Conservation (phyloP, 2,113 vertebrate genomes). For the Solea solea region DNA sequence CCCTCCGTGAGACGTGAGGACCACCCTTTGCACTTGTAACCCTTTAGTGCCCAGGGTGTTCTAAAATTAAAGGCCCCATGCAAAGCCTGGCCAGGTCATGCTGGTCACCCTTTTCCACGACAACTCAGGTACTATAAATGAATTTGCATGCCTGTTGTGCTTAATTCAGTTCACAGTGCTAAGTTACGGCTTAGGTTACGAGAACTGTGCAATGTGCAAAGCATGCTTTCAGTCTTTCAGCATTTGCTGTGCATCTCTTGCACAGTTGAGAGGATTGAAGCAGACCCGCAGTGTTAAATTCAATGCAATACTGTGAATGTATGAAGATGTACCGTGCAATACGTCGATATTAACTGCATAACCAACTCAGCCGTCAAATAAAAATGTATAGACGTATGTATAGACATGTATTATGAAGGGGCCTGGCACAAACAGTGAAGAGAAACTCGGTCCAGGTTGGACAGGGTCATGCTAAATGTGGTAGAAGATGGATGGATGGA, state of each 20-base stretch:
- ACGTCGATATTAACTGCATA: too few species aligned
- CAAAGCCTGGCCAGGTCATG: conserved; percentile 50
- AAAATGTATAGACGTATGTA: too few species aligned
- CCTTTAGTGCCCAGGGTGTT: conserved; percentile 82
- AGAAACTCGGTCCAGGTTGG: too few species aligned
- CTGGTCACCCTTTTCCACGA: conserved; percentile 33
- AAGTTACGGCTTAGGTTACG: conserved; percentile 13
- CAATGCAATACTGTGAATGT: not conserved
- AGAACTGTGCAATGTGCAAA: conserved; percentile 15
- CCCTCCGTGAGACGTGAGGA: conserved; percentile 76
- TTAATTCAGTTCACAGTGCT: not conserved
- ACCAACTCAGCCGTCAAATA: too few species aligned
- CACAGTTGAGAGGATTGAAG: conserved; percentile 10
- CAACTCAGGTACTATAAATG: conserved; percentile 75
- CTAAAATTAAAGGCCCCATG: conserved; percentile 66
- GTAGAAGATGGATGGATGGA: too few species aligned
- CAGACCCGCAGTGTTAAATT: not conserved
- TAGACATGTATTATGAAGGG: too few species aligned
- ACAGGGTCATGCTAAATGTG: too few species aligned
- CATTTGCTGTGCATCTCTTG: conserved; percentile 31
- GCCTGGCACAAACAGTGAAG: too few species aligned
- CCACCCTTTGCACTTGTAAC: conserved; percentile 83
- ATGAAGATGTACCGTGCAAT: not conserved
- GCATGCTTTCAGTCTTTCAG: conserved; percentile 19
- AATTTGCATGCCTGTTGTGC: conserved; percentile 63